Evolutionary conservation across 2,113 vertebrate genomes (phyloP).

Genomic region (Pteruthius melanotis): DNA sequence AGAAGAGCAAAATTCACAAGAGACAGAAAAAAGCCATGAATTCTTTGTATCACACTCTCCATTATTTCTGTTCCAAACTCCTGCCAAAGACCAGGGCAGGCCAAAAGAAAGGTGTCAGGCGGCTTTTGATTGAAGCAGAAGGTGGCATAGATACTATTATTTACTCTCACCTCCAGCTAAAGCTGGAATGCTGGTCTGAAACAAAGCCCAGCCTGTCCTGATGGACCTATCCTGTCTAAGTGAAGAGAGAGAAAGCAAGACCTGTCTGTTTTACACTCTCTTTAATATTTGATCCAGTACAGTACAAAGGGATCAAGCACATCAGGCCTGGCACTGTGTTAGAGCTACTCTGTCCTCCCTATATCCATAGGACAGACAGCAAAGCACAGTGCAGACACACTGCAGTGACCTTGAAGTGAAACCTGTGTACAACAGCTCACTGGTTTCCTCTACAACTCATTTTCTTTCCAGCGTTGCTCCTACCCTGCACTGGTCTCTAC

Average conservation of each 20-base stretch:
- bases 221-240: background rate
- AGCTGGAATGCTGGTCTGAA: background rate
- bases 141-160: background rate
- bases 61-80: background rate
- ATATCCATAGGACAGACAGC: background rate
- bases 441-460: background rate
- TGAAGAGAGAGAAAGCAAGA: background rate
- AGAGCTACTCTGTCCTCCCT: background rate
- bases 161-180: background rate
- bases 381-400: background rate
- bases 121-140: background rate
- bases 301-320: background rate
- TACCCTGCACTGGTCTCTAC: background rate
- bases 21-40: background rate
- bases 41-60: background rate
- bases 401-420: background rate
- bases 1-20: background rate
- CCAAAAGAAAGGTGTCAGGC: background rate
- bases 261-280: background rate
- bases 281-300: background rate
- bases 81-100: background rate
- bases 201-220: background rate
- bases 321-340: rapidly evolving
- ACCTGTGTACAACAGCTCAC: background rate
- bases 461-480: background rate